Evolutionary conservation across 2,888 invertebrate species (phyloP).

Genomic region (Spodoptera picta): DNA sequence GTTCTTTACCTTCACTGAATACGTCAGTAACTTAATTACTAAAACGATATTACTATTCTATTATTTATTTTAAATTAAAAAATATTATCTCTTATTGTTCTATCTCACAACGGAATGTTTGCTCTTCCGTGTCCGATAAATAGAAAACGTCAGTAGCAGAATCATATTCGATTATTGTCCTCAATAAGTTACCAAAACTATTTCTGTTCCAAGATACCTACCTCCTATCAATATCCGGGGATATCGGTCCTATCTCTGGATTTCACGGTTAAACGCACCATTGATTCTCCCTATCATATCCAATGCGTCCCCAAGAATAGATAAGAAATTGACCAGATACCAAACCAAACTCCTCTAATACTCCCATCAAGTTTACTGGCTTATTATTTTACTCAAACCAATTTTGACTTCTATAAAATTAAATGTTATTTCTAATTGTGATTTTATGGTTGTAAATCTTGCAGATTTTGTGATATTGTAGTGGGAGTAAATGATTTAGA

Average conservation of each 20-base stretch:
- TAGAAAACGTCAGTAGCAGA: slow-evolving; percentile 63
- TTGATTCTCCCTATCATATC: slow-evolving; percentile 79
- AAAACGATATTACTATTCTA: neutral
- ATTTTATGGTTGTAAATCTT: slow-evolving; percentile 29
- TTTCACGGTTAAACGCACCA: slow-evolving; percentile 87
- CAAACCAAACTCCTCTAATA: slow-evolving; percentile 69
- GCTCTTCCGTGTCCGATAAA: slow-evolving; percentile 40
- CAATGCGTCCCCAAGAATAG: slow-evolving; percentile 73
- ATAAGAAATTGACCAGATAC: slow-evolving; percentile 85
- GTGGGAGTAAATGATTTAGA: slow-evolving; percentile 25
- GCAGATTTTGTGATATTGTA: slow-evolving; percentile 25
- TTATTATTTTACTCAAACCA: slow-evolving; percentile 61
- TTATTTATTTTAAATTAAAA: slow-evolving; percentile 3
- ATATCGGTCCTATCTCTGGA: slow-evolving; percentile 82
- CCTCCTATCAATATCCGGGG: slow-evolving; percentile 85
- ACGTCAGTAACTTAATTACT: neutral
- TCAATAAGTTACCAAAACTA: slow-evolving; percentile 78
- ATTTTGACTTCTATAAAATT: slow-evolving; percentile 29
- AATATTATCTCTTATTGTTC: slow-evolving; percentile 11
- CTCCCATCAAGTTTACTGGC: slow-evolving; percentile 60
- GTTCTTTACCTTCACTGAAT: too few species aligned
- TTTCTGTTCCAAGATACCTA: slow-evolving; percentile 79
- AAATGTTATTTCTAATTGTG: slow-evolving; percentile 22
- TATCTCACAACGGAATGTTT: slow-evolving; percentile 23
- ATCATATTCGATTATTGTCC: slow-evolving; percentile 68